These are phyloP conservation scores for Limonius californicus DNA, from an alignment of 1,140 invertebrate genomes.

Conservation along the genomic window DNA sequence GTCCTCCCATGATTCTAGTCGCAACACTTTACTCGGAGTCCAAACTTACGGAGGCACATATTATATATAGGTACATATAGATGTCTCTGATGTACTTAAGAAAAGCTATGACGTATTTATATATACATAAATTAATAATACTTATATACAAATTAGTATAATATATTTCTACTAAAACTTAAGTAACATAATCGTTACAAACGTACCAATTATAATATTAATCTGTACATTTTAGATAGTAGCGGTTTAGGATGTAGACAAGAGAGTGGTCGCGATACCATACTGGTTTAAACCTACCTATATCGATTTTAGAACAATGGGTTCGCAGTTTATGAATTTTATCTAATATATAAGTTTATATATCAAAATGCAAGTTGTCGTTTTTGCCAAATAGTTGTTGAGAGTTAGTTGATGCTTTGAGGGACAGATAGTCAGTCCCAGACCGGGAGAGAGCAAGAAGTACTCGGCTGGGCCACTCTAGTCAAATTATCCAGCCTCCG, in stretches of 20 bases:
- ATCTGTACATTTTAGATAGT: constrained; percentile 31
- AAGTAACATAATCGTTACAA: constrained; percentile 61
- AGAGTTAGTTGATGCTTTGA: constrained; percentile 45
- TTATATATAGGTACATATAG: background rate
- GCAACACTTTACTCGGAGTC: constrained; percentile 11
- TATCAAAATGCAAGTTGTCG: constrained; percentile 42
- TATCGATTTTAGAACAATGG: constrained; percentile 46
- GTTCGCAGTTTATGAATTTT: constrained; percentile 44
- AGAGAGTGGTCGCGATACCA: constrained; percentile 33
- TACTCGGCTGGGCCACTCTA: constrained; percentile 44
- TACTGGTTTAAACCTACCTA: constrained; percentile 27
- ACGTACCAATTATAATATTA: constrained; percentile 55
- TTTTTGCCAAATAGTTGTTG: constrained; percentile 45
- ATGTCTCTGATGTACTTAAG: constrained; percentile 2
- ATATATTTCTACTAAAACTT: constrained; percentile 53
- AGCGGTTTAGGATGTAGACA: constrained; percentile 36
- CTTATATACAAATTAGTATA: constrained; percentile 33
- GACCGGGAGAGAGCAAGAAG: constrained; percentile 22
- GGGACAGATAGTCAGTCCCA: constrained; percentile 24
- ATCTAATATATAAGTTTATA: constrained; percentile 42
- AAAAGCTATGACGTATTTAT: constrained; percentile 29
- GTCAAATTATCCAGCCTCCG: constrained; percentile 47
- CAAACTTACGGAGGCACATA: constrained; percentile 1
- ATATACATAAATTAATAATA: constrained; percentile 34
- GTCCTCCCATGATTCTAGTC: background rate